Evolutionary conservation across 2,113 vertebrate species (phyloP).

Genomic region (Oreochromis spilurus): DNA sequence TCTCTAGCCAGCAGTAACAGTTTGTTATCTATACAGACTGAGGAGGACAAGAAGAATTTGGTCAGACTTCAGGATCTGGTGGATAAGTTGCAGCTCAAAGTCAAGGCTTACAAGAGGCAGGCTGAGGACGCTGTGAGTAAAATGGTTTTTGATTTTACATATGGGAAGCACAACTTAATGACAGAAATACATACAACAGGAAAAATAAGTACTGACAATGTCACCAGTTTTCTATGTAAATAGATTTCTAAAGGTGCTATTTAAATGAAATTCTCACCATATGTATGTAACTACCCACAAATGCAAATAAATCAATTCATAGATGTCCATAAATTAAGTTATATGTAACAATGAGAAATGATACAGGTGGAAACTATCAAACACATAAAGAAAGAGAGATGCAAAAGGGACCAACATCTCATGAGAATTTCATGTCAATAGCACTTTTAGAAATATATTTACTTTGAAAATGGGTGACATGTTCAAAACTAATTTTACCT

Average conservation of each 20-base stretch:
- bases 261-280: too few relatives aligned
- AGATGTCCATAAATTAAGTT: too few relatives aligned
- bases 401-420: not conserved
- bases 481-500: not conserved
- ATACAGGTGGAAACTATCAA: not conserved
- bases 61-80: not conserved
- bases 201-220: too few relatives aligned
- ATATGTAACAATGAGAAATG: not conserved
- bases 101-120: not conserved
- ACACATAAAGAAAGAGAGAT: not conserved
- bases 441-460: not conserved
- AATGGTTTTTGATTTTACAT: not conserved
- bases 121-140: slow-evolving; percentile 24
- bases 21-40: not conserved
- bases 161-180: not conserved
- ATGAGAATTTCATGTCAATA: not conserved
- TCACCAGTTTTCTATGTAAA: too few relatives aligned
- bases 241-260: too few relatives aligned
- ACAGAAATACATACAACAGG: not conserved
- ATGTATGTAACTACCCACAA: too few relatives aligned
- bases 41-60: not conserved
- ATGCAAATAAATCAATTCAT: too few relatives aligned
- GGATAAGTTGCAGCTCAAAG: not conserved
- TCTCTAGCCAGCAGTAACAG: not conserved
- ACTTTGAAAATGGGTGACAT: not conserved